A percentile compares a stretch with the other conserved stretches of the same genome.
Evolutionary conservation across 2,113 vertebrate species (phyloP).

Genomic region (Pimephales promelas): DNA sequence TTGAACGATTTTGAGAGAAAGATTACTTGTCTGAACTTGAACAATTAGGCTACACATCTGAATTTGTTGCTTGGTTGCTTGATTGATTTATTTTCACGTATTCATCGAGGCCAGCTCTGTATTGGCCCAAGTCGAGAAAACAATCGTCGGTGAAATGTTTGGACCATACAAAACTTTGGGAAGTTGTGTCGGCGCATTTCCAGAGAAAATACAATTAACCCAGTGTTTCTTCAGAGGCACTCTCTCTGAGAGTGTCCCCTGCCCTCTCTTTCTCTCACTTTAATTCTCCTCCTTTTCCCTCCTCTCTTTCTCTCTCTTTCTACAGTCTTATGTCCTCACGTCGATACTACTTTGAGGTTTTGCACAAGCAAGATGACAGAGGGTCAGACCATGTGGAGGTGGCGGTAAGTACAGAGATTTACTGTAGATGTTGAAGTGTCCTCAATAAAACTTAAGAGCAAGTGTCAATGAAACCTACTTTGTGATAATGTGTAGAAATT

Average conservation of each 20-base stretch:
- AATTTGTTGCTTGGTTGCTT: too few relatives aligned
- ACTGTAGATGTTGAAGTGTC: background rate
- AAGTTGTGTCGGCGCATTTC: too few relatives aligned
- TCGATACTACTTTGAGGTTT: constrained; percentile 96
- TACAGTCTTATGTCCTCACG: constrained; percentile 89
- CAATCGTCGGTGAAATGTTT: too few relatives aligned
- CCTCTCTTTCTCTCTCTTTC: background rate
- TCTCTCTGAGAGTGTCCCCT: constrained; percentile 42
- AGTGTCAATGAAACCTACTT: background rate
- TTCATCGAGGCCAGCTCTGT: too few relatives aligned
- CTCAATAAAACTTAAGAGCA: background rate
- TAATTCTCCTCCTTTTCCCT: background rate
- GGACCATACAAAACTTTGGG: too few relatives aligned
- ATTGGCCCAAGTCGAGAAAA: too few relatives aligned
- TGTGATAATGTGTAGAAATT: background rate
- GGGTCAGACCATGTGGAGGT: constrained; percentile 98
- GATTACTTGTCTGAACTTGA: too few relatives aligned
- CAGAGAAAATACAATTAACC: too few relatives aligned
- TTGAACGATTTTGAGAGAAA: too few relatives aligned
- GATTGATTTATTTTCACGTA: too few relatives aligned
- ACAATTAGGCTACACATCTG: too few relatives aligned
- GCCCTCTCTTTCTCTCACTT: constrained; percentile 33
- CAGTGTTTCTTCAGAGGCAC: too few relatives aligned
- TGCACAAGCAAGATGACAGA: constrained; percentile 96
- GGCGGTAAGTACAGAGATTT: constrained; percentile 78